Conservation (phyloP, 2,113 vertebrate genomes). For the Merops nubicus region DNA sequence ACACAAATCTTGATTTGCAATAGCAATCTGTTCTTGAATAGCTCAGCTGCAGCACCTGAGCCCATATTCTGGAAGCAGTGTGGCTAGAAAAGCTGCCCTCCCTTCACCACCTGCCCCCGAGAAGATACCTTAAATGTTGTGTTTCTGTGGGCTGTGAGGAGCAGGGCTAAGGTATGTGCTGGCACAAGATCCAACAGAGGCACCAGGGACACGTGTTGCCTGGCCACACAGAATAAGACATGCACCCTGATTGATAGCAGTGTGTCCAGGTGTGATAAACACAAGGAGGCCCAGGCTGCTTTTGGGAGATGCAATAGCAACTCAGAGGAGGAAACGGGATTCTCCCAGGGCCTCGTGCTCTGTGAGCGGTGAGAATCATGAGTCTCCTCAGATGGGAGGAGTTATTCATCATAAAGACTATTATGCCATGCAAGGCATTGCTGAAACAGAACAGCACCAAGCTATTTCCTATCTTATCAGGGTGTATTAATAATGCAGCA, state of each 20-base stretch:
- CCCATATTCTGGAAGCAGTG: background rate
- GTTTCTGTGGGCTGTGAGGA: background rate
- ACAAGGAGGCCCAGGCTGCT: background rate
- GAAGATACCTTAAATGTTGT: background rate
- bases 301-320: background rate
- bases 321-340: background rate
- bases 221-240: background rate
- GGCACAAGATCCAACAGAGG: background rate
- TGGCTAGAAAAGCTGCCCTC: background rate
- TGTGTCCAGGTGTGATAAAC: background rate
- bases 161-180: background rate
- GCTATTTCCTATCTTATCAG: constrained; percentile 48
- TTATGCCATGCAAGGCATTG: background rate
- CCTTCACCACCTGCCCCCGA: background rate
- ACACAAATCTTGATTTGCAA: background rate
- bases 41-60: background rate
- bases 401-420: background rate
- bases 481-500: constrained; percentile 49
- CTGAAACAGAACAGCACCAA: constrained; percentile 23
- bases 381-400: background rate
- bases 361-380: background rate
- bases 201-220: accelerated
- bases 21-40: background rate
- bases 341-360: background rate
- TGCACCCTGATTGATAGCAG: background rate